These are phyloP conservation scores for Donacobius atricapilla DNA, from an alignment of 2,113 vertebrate species.

Conservation along the genomic window DNA sequence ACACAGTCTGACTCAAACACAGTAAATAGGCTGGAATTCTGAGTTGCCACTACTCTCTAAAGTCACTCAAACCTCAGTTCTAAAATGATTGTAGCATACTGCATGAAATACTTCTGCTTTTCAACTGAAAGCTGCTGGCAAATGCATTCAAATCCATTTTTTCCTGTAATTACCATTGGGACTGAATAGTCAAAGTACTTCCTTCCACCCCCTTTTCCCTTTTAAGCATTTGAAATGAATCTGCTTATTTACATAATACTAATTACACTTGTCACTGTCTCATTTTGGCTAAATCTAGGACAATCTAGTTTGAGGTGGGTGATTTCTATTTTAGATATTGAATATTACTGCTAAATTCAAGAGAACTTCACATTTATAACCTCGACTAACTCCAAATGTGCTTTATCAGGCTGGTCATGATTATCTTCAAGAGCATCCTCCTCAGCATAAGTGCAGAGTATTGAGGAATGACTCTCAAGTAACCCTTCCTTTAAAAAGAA, in stretches of 20 bases:
- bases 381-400: neutral
- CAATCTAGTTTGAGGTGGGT: neutral
- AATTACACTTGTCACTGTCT: neutral
- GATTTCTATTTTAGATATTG: neutral
- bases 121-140: neutral
- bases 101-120: neutral
- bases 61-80: neutral
- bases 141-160: neutral
- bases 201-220: neutral
- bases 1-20: neutral
- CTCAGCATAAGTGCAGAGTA: neutral
- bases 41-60: neutral
- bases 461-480: neutral
- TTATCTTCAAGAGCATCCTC: neutral
- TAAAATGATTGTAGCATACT: neutral
- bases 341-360: neutral
- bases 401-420: neutral
- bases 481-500: neutral
- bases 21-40: neutral
- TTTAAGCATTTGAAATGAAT: conserved; percentile 1
- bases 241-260: neutral
- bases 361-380: neutral
- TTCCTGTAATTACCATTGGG: neutral
- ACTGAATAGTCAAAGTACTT: neutral
- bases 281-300: neutral